Base-by-base conservation (phyloP, 1,140 invertebrate species). In the Dinoponera quadriceps region DNA sequence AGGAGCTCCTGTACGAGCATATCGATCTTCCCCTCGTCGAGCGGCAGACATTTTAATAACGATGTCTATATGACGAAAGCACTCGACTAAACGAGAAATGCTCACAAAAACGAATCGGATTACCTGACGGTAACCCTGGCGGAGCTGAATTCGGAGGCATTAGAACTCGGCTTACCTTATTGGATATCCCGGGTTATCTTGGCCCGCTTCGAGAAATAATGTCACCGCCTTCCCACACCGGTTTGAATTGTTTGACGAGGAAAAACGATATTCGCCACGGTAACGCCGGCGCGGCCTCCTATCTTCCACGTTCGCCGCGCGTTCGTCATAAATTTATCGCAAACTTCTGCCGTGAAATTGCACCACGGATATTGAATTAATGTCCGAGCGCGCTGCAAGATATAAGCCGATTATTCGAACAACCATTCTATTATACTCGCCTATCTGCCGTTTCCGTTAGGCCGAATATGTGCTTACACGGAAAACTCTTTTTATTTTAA, bases 41-140 rank as follows among this genome's bases (percentile, higher is more conserved):
- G 44, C 5, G 51, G 22, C 11, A 57, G 20, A 72, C 55, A 69
- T 83, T 82, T 75, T 72, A 87, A 87, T 75, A 77, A 77, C 75
- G 27, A 55, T n/a, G n/a, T 27, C 38, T 60, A 51, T 60, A 51
- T 65, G 82, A 87, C 73, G 73, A 83, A 78, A 83, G 59, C 73
- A 78, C 80, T 86, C 72, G 66, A 18, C 48, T 49, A 33, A 82
- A 83, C 72, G 84, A 73, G 73, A 86, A 86, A 83, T 83, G 55
- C 48, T 51, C 25, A 9, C 54, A 85, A 87, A 87, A 86, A 73
- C 78, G 57, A 20, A 27, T 77, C 71, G 60, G 29, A 72, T 86
- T 86, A 85, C 57, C 69, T 63, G 49, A 49, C n/a, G 51, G 65
- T 57, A 85, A 82, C 33, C 71, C 72, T 78, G 71, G 60, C 85